Conservation (phyloP, 2,113 vertebrate species). For the Climacteris rufus region DNA sequence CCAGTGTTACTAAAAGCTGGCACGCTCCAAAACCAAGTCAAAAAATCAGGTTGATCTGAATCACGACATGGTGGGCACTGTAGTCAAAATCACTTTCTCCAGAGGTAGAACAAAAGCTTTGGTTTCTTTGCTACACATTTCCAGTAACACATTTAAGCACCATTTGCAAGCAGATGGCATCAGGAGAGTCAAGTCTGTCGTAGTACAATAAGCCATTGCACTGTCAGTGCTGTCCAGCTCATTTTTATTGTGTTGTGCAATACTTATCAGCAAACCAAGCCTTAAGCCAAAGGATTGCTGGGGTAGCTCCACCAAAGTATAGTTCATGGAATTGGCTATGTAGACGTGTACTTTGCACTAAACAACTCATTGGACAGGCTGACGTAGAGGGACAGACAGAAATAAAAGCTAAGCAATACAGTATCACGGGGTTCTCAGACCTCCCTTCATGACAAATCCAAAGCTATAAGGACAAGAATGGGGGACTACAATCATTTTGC, state of each 20-base stretch:
- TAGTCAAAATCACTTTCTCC: background rate
- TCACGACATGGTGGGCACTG: background rate
- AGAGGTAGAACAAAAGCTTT: background rate
- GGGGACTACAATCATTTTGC: background rate
- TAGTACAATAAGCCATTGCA: background rate
- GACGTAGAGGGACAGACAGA: background rate
- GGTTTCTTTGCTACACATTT: background rate
- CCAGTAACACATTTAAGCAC: background rate
- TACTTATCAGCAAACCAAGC: background rate
- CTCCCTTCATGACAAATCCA: background rate
- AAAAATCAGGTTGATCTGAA: background rate
- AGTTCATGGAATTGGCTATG: accelerated
- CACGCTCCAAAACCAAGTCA: background rate
- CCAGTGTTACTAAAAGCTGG: background rate
- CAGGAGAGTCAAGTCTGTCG: background rate
- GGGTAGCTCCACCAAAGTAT: background rate
- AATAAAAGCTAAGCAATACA: background rate
- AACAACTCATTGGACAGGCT: background rate
- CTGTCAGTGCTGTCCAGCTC: background rate
- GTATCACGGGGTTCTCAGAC: background rate
- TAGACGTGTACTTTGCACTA: accelerated
- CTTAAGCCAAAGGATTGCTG: background rate
- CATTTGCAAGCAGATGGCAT: background rate
- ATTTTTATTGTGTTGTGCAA: background rate
- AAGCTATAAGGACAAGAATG: background rate